Evolutionary conservation across 53 echinoderm and acorn worm genomes (phyloP), one percentile per base, ranked within the genome.

Genomic region (Temnopleurus reevesii): DNA sequence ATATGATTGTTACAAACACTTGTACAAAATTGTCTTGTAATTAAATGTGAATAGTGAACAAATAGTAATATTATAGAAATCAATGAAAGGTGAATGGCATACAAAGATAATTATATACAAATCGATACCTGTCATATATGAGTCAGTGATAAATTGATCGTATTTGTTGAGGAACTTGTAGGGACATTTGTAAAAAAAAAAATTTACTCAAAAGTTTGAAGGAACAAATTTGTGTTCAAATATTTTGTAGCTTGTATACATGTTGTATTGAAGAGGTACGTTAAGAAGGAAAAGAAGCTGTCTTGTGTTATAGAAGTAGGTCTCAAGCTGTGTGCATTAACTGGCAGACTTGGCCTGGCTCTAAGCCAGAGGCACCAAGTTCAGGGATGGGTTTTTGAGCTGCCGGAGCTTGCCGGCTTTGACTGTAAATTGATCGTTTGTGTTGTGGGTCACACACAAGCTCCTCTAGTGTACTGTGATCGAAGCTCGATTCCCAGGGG

Each of bases 311-410:
- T 43, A 71, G 1, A 38, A 41, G 71, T 71, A 71, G 80, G 80
- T 51, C 51, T 80, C 80, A 80, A 47, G 80, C 80, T 80, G 80
- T 1, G 51, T 51, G 18, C 43, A 29, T 29, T 80, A 80, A 80
- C 46, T 47, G 29, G 80, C 4, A 80, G 80, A 24, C 51, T 56
- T 53, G 55, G 83, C 18, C 49, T 35, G 83, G 55, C 83, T 55
- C 83, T 46, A 49, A 79, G 79, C 79, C 83, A 83, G 80, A 58
- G 36, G 86, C 86, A 59, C 45, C 71, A 87, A 87, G 88, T 87
- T 87, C 88, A 87, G 49, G 88, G 88, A 51, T 87, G 71, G 79
- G 79, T 79, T 79, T 30, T 47, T 46, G 49, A 38, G 71, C 71
- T 71, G 71, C 36, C 71, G 71, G n/a, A n/a, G 71, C 71, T 71